Base-by-base conservation (phyloP, 2,113 vertebrate species). In the Tricholaema leucomelas region DNA sequence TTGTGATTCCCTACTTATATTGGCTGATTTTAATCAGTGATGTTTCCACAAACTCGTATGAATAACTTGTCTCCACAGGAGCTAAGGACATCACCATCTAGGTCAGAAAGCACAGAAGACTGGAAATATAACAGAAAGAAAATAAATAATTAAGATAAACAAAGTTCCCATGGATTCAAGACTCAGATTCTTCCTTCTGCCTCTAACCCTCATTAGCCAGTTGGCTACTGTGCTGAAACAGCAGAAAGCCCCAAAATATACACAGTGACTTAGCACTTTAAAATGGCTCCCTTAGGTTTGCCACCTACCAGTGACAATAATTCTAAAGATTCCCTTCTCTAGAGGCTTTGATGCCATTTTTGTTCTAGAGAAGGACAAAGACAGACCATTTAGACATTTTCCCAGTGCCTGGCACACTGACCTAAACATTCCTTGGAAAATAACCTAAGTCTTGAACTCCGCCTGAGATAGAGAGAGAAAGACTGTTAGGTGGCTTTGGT, bases 191-290 rank as follows among this genome's bases (percentile, higher is more conserved):
- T 28, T 28, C 31, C 21, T 55, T 11, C 55, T 46, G 33, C 40
- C 63, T 9, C 10, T 30, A 65, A 15, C 7, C 4, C 7, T 25
- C 23, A 30, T 12, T 33, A 61, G 77, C 10, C 36, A 83, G 46
- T 50, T 86, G 38, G 69, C 31, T 54, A 6, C 35, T 12, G 16
- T 8, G 21, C 54, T 55, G 81, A 63, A 46, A 21, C 11, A 58
- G 24, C 9, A 79, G 31, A 70, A 74, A 35, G 0, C 20, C 40
- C 42, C 25, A 33, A 31, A 58, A 61, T 46, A 59, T 18, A 55
- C 7, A 20, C 33, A 54, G 4, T 36, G 19, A 18, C 12, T 3
- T 36, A 31, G 40, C 1, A 0, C 23, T 58, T 48, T 3, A 3
- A 15, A 70, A 63, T 15, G 21, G 6, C 7, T 77, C 64, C 69